Evolutionary conservation across 2,888 invertebrate genomes (phyloP).

Genomic region (Eupithecia vulgata): DNA sequence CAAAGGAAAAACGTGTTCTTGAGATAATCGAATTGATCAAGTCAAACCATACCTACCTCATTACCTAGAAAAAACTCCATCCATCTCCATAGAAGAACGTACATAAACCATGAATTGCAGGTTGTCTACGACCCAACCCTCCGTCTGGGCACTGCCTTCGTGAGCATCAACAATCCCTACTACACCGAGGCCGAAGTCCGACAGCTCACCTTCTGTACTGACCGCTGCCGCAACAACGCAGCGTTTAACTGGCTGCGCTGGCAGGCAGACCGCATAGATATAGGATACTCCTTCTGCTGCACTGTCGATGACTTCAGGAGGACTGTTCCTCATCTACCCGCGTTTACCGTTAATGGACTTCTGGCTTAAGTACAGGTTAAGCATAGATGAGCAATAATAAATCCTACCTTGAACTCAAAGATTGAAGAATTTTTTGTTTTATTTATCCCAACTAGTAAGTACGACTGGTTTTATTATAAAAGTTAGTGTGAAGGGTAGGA

Average conservation of each 20-base stretch:
- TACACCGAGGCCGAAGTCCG: constrained; percentile 68
- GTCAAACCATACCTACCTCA: neutral
- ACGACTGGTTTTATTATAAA: neutral
- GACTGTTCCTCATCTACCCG: constrained; percentile 81
- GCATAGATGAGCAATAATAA: neutral
- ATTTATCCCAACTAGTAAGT: neutral
- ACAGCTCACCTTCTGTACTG: constrained; percentile 78
- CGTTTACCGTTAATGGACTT: constrained; percentile 74
- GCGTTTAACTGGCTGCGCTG: constrained; percentile 85
- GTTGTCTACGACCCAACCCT: constrained; percentile 81
- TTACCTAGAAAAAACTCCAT: neutral
- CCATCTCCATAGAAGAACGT: neutral
- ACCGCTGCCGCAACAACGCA: constrained; percentile 81
- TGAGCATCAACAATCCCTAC: constrained; percentile 87
- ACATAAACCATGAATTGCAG: constrained; percentile 50
- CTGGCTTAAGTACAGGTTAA: constrained; percentile 25
- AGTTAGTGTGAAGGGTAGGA: too few relatives aligned
- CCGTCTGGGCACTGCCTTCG: constrained; percentile 82
- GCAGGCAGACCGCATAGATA: constrained; percentile 75
- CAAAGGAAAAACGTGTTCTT: neutral
- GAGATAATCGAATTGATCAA: neutral
- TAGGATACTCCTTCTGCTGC: constrained; percentile 86
- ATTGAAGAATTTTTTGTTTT: neutral
- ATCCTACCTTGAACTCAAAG: neutral
- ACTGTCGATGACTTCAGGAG: constrained; percentile 82